Conservation (phyloP, 2,888 invertebrate species). For the Heliconius erato region DNA sequence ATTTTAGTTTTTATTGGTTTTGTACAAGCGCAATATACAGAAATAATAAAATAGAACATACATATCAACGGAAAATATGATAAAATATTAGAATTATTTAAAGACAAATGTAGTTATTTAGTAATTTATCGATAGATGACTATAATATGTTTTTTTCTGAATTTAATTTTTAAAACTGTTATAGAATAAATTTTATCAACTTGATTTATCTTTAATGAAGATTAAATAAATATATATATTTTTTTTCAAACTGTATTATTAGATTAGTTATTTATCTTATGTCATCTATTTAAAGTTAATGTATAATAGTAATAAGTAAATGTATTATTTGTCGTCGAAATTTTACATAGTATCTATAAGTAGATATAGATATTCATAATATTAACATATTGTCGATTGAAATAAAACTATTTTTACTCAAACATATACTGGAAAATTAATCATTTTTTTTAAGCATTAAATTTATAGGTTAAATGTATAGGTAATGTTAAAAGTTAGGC, state of each 20-base stretch:
- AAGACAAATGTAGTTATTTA: neutral
- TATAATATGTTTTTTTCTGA: neutral
- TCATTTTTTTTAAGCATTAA: too few relatives aligned
- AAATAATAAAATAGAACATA: neutral
- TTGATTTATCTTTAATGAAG: too few relatives aligned
- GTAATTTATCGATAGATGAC: neutral
- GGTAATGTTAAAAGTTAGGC: too few relatives aligned
- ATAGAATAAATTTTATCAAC: neutral
- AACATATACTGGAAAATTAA: too few relatives aligned
- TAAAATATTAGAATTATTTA: neutral
- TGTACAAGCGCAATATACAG: neutral
- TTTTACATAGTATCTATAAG: slow-evolving; percentile 1
- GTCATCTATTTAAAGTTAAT: neutral
- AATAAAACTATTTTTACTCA: slow-evolving; percentile 43
- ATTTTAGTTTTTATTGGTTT: neutral
- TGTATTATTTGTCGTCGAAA: slow-evolving; percentile 14
- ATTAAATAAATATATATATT: too few relatives aligned
- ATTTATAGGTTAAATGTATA: too few relatives aligned
- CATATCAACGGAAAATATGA: neutral
- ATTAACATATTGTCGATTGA: slow-evolving; percentile 30
- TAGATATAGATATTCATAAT: neutral
- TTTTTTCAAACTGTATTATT: neutral
- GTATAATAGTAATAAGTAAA: slow-evolving; percentile 20
- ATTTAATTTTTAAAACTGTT: neutral
- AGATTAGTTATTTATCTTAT: neutral